Base-by-base conservation (phyloP, 2,888 invertebrate genomes). In the Graphium colonna region DNA sequence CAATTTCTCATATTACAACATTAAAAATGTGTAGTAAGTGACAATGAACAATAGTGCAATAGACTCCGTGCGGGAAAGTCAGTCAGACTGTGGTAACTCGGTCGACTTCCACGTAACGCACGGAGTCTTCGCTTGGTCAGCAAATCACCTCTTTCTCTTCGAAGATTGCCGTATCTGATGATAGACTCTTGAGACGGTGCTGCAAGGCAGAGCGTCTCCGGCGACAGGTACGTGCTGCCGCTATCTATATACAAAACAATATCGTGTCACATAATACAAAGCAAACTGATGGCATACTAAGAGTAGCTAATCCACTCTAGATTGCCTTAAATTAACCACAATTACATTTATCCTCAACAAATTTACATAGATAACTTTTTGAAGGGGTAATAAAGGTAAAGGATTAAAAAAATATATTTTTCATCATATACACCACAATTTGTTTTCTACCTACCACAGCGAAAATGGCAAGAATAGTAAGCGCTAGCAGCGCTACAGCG, bases 101-200 rank as follows among this genome's bases (percentile, higher is more conserved):
- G 82, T 96, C 96, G 69, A 96, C 94, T 87, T 96, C 96, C 78
- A 96, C 95, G 85, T 96, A 96, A 79, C 96, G 95, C 90, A 96
- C 96, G 94, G 96, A 96, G 95, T 95, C 95, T 93, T 96, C 96
- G 94, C 94, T 95, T 92, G 95, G 96, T 96, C 96, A 96, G 96
- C 96, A 96, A 92, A 96, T 95, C 90, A 96, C 95, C 83, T 95
- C 96, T 82, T 96, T 96, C 70, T 95, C 95, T 69, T 95, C 95
- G 69, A 95, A 93, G 60, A 95, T 95, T 61, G 95, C 95, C 62
- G 95, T 95, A 82, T 96, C 96, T 21, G 94, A 94, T 55, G 95
- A 95, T 48, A 95, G 90, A 63, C 95, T 95, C 76, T 95, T 95
- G 57, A 95, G 91, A 3, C 95, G 92, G 63, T 95, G 95, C 77